Evolutionary conservation across 1,140 invertebrate genomes (phyloP).

Genomic region (Leptinotarsa defecta): DNA sequence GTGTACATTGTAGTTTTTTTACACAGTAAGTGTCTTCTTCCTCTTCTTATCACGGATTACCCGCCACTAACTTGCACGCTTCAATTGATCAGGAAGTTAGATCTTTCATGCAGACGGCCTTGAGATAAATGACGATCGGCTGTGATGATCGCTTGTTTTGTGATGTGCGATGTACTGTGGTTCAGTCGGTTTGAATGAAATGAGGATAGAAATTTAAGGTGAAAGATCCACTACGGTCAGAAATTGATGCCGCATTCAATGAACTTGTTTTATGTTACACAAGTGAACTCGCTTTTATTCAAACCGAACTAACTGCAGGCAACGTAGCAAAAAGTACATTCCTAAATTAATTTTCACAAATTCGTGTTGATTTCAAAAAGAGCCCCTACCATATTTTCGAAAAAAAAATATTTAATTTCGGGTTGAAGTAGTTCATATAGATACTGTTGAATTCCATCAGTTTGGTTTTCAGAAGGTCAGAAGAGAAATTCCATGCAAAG

Average conservation of each 20-base stretch:
- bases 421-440: too few species aligned
- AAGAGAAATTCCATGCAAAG: too few species aligned
- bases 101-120: conserved; percentile 16
- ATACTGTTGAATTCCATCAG: too few species aligned
- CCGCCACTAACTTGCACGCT: neutral
- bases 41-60: conserved; percentile 25
- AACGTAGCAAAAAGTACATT: too few species aligned
- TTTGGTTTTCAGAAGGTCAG: too few species aligned
- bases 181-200: conserved; percentile 12
- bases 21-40: conserved; percentile 39
- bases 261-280: conserved; percentile 12
- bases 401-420: too few species aligned
- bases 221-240: too few species aligned
- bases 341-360: too few species aligned
- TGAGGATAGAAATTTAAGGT: neutral
- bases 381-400: too few species aligned
- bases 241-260: conserved; percentile 26
- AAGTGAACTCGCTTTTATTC: neutral
- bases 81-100: conserved; percentile 12
- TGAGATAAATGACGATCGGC: neutral
- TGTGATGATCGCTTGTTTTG: conserved; percentile 13
- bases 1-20: conserved; percentile 37
- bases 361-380: too few species aligned
- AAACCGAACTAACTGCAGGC: neutral
- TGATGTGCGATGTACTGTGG: conserved; percentile 3